Evolutionary conservation across 2,888 invertebrate genomes (phyloP).

Genomic region (Argynnis bischoffii): DNA sequence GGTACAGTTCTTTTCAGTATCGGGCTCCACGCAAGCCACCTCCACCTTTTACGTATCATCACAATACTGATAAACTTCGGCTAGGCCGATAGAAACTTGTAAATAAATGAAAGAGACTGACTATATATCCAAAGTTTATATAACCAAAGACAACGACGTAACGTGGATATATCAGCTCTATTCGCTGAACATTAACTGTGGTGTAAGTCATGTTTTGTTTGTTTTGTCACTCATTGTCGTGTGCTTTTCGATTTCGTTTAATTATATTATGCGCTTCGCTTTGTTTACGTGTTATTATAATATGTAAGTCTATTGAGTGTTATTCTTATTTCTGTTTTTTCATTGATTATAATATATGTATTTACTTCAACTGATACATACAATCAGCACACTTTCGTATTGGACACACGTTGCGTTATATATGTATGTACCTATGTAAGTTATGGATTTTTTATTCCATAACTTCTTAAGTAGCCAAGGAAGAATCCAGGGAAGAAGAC

Average conservation of each 20-base stretch:
- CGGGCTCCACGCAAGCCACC: conserved; percentile 83
- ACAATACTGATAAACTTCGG: conserved; percentile 76
- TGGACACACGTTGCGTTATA: conserved; percentile 13
- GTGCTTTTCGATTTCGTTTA: conserved; percentile 73
- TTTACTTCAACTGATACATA: conserved; percentile 32
- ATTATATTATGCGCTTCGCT: conserved; percentile 69
- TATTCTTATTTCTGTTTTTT: conserved; percentile 34
- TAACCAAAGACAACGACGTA: conserved; percentile 69
- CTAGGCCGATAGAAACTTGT: conserved; percentile 67
- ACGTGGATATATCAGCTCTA: conserved; percentile 72
- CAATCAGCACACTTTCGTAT: conserved; percentile 14
- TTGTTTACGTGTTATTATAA: conserved; percentile 42
- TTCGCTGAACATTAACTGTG: conserved; percentile 74
- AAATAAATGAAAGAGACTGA: conserved; percentile 79
- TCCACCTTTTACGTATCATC: conserved; percentile 84
- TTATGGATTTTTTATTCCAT: neutral
- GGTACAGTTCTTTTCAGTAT: conserved; percentile 85
- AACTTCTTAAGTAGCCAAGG: conserved; percentile 4
- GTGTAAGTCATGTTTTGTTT: conserved; percentile 82
- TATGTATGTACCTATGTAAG: neutral
- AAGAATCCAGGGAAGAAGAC: conserved; percentile 33
- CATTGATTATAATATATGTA: conserved; percentile 27
- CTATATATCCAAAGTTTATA: conserved; percentile 73
- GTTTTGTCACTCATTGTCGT: conserved; percentile 80
- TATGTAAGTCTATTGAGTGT: conserved; percentile 35